Evolutionary conservation across 2,797 vertebrate genomes (phyloP).

Genomic region (Dryobates pubescens): DNA sequence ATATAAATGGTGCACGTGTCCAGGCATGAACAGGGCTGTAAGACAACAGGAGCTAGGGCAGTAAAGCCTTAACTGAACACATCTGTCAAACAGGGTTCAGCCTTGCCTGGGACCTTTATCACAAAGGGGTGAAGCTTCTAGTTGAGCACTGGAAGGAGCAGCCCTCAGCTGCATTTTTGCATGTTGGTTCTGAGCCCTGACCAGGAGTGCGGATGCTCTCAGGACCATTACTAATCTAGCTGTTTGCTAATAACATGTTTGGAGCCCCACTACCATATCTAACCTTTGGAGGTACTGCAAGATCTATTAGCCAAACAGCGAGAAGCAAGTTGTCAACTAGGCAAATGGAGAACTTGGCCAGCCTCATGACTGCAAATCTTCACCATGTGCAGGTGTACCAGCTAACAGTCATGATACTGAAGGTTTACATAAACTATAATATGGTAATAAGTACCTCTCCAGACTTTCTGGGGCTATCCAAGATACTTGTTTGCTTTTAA

Average conservation of each 20-base stretch:
- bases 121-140: background rate
- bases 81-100: accelerated
- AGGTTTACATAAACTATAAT: background rate
- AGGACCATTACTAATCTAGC: background rate
- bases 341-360: background rate
- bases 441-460: background rate
- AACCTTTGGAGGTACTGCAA: background rate
- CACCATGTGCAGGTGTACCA: accelerated
- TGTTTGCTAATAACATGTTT: background rate
- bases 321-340: background rate
- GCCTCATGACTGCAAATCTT: background rate
- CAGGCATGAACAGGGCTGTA: background rate
- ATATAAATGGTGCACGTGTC: background rate
- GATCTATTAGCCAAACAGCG: background rate
- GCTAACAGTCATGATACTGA: background rate
- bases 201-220: background rate
- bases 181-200: accelerated
- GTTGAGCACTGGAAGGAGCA: background rate
- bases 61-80: background rate
- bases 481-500: background rate
- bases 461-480: background rate
- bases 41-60: background rate
- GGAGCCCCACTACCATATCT: background rate
- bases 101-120: background rate
- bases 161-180: background rate